Conservation (phyloP, 2,797 vertebrate genomes). For the Hippopotamyrus pictus region DNA sequence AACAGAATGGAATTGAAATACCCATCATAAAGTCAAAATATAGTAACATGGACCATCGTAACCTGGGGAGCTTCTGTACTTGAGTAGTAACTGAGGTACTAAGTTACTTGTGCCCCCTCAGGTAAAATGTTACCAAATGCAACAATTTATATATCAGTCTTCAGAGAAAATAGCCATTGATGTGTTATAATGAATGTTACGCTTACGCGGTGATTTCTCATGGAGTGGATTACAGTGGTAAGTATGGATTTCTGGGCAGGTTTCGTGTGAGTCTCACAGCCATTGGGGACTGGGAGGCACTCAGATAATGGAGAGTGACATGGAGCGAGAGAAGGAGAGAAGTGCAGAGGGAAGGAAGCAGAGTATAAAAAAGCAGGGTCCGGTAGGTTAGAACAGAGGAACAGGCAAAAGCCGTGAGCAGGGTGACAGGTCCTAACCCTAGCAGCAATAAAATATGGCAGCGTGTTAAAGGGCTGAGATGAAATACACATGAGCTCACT, state of each 20-base stretch:
- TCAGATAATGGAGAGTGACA: not conserved
- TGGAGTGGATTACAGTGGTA: not conserved
- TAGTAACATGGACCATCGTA: not conserved
- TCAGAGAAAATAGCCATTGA: not conserved
- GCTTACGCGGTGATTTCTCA: not conserved
- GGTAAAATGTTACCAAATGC: not conserved
- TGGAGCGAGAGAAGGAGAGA: not conserved
- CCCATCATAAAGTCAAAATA: not conserved
- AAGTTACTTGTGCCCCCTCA: not conserved
- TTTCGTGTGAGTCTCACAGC: not conserved
- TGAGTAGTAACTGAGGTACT: not conserved
- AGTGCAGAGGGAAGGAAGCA: not conserved
- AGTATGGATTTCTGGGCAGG: not conserved
- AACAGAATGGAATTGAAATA: not conserved
- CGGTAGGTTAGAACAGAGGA: not conserved
- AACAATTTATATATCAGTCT: not conserved
- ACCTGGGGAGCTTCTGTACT: not conserved
- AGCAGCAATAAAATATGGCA: not conserved
- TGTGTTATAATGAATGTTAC: not conserved
- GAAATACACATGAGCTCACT: not conserved
- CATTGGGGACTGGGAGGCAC: not conserved
- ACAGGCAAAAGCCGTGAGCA: not conserved
- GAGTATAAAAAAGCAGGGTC: not conserved
- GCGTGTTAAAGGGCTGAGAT: not conserved
- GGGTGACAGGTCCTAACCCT: not conserved